A percentile compares a stretch with the other conserved stretches of the same genome.
Conservation (phyloP, 2,113 vertebrate species). For the Vidua chalybeata region DNA sequence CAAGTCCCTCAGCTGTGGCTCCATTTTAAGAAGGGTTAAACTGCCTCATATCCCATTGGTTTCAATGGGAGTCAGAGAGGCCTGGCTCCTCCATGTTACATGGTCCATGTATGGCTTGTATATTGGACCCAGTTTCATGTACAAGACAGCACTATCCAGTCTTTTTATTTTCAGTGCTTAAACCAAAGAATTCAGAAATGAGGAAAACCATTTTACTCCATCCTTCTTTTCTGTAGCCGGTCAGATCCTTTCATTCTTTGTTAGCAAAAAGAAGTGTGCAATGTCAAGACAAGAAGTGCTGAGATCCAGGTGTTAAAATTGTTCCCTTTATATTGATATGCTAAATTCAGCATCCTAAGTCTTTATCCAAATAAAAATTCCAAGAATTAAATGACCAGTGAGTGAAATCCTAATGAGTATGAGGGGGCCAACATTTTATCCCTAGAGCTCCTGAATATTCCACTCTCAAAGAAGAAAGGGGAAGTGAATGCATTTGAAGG, state of each 20-base stretch:
- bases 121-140: neutral
- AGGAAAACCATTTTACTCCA: neutral
- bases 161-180: neutral
- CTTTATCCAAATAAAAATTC: neutral
- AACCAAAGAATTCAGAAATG: neutral
- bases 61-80: neutral
- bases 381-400: neutral
- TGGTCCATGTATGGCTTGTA: neutral
- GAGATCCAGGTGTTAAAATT: neutral
- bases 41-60: neutral
- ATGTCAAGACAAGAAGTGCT: neutral
- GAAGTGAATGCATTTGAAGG: neutral
- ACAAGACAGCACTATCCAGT: neutral
- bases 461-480: neutral
- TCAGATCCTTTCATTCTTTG: neutral
- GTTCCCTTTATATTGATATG: neutral
- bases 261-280: neutral
- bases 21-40: neutral
- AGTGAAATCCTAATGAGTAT: neutral
- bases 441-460: neutral
- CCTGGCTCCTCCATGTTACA: neutral
- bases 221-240: neutral
- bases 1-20: neutral
- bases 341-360: neutral
- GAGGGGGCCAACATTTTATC: neutral